A percentile compares a stretch with the other conserved stretches of the same genome.
Evolutionary conservation across 2,888 invertebrate species (phyloP).

Genomic region (Rhamphomyia laevipes): DNA sequence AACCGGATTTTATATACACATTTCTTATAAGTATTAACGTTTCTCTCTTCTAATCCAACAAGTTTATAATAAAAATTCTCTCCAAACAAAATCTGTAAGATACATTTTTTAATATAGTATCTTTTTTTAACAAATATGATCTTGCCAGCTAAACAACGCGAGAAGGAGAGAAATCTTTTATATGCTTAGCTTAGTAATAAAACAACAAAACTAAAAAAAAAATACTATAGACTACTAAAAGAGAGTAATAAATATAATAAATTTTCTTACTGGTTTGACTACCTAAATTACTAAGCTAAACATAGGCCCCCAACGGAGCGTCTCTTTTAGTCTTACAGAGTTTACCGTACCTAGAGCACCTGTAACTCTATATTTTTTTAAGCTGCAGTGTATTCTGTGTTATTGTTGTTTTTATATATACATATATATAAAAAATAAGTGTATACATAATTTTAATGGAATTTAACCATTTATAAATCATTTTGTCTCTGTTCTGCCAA

Average conservation of each 20-base stretch:
- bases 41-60: too few relatives aligned
- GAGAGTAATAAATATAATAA: too few relatives aligned
- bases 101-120: too few relatives aligned
- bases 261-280: background rate
- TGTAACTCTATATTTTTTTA: slow-evolving; percentile 23
- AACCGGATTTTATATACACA: slow-evolving; percentile 1
- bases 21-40: too few relatives aligned
- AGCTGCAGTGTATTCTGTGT: background rate
- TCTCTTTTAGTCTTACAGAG: slow-evolving; percentile 34
- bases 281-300: slow-evolving; percentile 7
- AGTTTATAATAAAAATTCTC: too few relatives aligned
- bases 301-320: slow-evolving; percentile 25
- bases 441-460: background rate
- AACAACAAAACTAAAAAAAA: too few relatives aligned
- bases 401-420: background rate
- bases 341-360: slow-evolving; percentile 37
- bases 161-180: too few relatives aligned
- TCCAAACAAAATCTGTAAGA: too few relatives aligned
- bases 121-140: too few relatives aligned
- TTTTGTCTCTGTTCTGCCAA: background rate
- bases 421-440: background rate
- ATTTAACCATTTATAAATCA: background rate
- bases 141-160: too few relatives aligned
- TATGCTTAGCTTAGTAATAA: too few relatives aligned
- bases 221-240: too few relatives aligned